Percentiles rank a stretch among this genome's conserved stretches.
Conservation (phyloP, 2,113 vertebrate species). For the Microcebus murinus region DNA sequence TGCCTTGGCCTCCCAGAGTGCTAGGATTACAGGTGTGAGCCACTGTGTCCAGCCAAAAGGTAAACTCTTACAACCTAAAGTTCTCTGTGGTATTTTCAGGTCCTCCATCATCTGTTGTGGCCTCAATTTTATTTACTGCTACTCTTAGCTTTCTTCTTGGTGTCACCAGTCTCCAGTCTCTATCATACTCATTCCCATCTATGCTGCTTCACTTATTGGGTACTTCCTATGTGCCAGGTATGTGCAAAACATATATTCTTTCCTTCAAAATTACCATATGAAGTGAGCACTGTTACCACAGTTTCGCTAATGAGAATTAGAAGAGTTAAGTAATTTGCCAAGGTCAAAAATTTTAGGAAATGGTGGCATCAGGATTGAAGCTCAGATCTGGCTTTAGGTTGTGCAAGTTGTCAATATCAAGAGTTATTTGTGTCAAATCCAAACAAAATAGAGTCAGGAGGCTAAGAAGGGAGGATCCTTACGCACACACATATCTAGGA, state of each 20-base stretch:
- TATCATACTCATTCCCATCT: background rate
- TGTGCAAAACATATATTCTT: background rate
- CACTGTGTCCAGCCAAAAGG: background rate
- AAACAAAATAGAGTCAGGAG: background rate
- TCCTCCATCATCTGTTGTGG: background rate
- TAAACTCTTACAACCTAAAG: background rate
- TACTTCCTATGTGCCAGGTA: background rate
- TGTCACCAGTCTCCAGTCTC: background rate
- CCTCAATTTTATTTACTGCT: background rate
- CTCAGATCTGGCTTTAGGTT: background rate
- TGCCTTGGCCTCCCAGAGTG: too few relatives aligned
- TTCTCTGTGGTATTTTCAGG: background rate
- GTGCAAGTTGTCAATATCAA: background rate
- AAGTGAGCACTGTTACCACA: background rate
- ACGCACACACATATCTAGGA: background rate
- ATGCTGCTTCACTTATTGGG: background rate
- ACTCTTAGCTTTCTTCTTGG: background rate
- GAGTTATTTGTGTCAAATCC: background rate
- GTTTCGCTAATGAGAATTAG: background rate
- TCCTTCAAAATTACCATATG: background rate
- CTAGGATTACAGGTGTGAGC: too few relatives aligned
- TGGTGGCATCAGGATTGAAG: background rate
- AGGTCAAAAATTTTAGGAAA: background rate
- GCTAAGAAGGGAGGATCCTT: background rate
- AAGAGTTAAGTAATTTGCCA: constrained; percentile 11